A percentile compares a stretch with the other conserved stretches of the same genome.
These are phyloP conservation scores for Meandrusa payeni DNA, from an alignment of 2,888 invertebrate genomes.

Conservation along the genomic window DNA sequence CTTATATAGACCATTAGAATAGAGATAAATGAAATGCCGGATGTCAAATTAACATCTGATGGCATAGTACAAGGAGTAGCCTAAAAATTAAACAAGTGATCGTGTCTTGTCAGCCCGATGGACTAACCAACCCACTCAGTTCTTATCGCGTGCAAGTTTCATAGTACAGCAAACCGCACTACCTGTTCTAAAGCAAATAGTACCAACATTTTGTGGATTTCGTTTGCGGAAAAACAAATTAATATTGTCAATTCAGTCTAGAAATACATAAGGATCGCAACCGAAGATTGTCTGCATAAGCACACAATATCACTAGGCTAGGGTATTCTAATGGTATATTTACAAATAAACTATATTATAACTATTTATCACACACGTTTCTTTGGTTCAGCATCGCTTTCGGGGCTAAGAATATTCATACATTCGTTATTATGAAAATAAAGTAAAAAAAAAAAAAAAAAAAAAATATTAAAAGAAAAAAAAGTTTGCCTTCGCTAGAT, in stretches of 20 bases:
- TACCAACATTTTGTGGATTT: constrained; percentile 9
- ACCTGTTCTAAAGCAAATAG: constrained; percentile 13
- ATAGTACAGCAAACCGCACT: too few relatives aligned
- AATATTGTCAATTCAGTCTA: neutral
- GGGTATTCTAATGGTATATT: constrained; percentile 6
- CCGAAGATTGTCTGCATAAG: constrained; percentile 7
- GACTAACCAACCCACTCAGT: neutral
- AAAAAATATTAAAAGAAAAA: too few relatives aligned
- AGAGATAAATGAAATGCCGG: neutral
- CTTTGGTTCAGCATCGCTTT: constrained; percentile 3
- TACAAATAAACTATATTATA: neutral
- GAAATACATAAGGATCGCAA: constrained; percentile 10
- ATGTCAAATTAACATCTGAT: neutral
- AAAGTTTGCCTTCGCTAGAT: too few relatives aligned
- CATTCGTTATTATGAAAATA: too few relatives aligned
- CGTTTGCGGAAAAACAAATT: too few relatives aligned
- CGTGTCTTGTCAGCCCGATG: constrained; percentile 6
- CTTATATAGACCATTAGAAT: too few relatives aligned
- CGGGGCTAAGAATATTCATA: constrained; percentile 6
- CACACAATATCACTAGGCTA: constrained; percentile 10
- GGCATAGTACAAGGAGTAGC: neutral
- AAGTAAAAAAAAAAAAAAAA: too few relatives aligned
- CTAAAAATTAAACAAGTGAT: neutral
- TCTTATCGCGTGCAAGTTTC: constrained; percentile 1
- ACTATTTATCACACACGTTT: neutral